Conservation (phyloP, 2,797 vertebrate genomes). For the Thalassophryne amazonica region DNA sequence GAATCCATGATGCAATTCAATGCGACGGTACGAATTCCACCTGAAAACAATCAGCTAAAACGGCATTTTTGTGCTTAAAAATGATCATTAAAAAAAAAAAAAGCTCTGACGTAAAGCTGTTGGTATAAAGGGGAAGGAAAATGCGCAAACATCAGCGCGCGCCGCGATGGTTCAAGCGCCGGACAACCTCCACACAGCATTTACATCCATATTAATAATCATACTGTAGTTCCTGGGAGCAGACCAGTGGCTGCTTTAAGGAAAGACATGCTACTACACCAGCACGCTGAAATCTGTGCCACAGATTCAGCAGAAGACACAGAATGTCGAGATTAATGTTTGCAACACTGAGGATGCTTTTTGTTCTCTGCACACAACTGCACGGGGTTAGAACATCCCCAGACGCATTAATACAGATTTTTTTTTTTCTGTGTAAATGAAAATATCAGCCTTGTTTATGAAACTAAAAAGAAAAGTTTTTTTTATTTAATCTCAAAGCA, state of each 20-base stretch:
- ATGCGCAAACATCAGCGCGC: slow-evolving; percentile 61
- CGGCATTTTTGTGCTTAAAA: slow-evolving; percentile 23
- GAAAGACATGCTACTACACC: too few species aligned
- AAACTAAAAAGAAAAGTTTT: too few species aligned
- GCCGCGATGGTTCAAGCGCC: slow-evolving; percentile 55
- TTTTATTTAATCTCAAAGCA: too few species aligned
- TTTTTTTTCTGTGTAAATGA: too few species aligned
- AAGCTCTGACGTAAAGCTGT: slow-evolving; percentile 27
- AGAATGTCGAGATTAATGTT: too few species aligned
- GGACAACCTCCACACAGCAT: slow-evolving; percentile 59
- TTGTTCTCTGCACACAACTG: too few species aligned
- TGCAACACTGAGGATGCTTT: too few species aligned
- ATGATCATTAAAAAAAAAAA: background rate
- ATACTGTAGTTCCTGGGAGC: slow-evolving; percentile 61
- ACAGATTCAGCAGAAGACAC: too few species aligned
- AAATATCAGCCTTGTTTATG: too few species aligned
- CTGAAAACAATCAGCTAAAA: slow-evolving; percentile 45
- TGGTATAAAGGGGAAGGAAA: slow-evolving; percentile 35
- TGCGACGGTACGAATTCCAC: slow-evolving; percentile 68
- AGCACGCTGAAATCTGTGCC: too few species aligned
- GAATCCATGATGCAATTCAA: slow-evolving; percentile 71
- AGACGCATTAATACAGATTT: too few species aligned
- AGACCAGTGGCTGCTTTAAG: slow-evolving; percentile 43
- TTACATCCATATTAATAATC: slow-evolving; percentile 72
- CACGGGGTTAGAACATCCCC: too few species aligned